Evolutionary conservation across 2,113 vertebrate genomes (phyloP), one percentile per base, ranked within the genome.

Genomic region (Seriola aureovittata): DNA sequence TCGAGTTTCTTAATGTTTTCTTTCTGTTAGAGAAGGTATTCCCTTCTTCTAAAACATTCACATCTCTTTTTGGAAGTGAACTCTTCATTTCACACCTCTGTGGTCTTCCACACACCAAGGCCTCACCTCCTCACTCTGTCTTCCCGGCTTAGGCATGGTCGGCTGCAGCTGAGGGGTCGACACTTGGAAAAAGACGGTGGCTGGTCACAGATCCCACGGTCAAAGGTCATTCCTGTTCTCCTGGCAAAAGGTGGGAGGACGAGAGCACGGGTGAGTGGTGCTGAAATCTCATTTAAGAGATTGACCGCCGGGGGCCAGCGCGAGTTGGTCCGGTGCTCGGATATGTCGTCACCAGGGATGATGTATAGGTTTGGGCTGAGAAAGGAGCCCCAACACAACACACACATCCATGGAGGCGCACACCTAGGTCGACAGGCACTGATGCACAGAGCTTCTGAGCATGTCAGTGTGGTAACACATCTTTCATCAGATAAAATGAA

Each of bases 281-380:
- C 92, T 88, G 90, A 95, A 95, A 95, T 94, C 94, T 95, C 91
- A 95, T 95, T 95, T 95, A 93, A 91, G 87, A 93, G 88, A 83
- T 21, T 93, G 93, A 93, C 92, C 88, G 29, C 71, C 0, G 44
- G 67, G 84, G 84, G 86, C 74, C 78, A 46, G 50, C 71, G 75
- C 21, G 84, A 92, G 89, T 75, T 86, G 65, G 83, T 82, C 79
- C 60, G 72, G 59, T 50, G 67, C 85, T 81, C 50, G 8, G 68
- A 78, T 79, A 85, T 12, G 74, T 50, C 74, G 84, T 87, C 77
- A 84, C 72, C 44, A 34, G 57, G 63, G 87, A 92, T 92, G 91
- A 92, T 93, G 86, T 85, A 92, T 92, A 23, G 85, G 75, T 66
- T 64, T 23, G 72, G 66, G 68, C 87, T 21, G 70, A 55, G 54